Conservation (phyloP, 2,888 invertebrate species). For the Ceraclea dissimilis region DNA sequence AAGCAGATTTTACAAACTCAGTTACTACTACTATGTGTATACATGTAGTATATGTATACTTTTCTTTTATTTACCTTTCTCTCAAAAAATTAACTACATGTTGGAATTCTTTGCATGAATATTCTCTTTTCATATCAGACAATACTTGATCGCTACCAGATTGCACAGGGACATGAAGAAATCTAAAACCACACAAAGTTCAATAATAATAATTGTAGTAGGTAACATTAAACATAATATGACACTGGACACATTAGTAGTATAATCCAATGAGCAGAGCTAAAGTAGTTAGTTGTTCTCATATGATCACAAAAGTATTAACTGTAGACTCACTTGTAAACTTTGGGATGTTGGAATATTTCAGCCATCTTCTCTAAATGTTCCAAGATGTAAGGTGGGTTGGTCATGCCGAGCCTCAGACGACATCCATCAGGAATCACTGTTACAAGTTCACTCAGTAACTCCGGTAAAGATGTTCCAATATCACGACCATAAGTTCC, state of each 20-base stretch:
- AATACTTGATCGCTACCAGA: constrained; percentile 94
- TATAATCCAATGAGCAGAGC: too few relatives aligned
- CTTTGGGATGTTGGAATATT: constrained; percentile 79
- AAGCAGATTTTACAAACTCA: not conserved
- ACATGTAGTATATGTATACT: too few relatives aligned
- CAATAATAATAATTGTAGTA: too few relatives aligned
- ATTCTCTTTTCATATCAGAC: constrained; percentile 94
- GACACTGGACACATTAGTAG: too few relatives aligned
- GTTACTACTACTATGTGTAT: too few relatives aligned
- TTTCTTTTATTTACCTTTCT: constrained; percentile 47
- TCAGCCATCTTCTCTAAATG: constrained; percentile 84
- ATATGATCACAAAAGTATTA: too few relatives aligned
- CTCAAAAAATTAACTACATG: constrained; percentile 78
- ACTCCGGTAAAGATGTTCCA: constrained; percentile 75
- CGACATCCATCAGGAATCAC: constrained; percentile 68
- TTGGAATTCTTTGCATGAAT: constrained; percentile 82
- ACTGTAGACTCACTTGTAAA: constrained; percentile 64
- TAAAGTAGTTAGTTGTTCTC: too few relatives aligned
- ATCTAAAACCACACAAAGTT: too few relatives aligned
- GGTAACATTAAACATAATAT: too few relatives aligned
- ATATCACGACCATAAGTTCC: constrained; percentile 93
- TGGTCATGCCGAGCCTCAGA: constrained; percentile 93
- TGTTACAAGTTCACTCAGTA: constrained; percentile 78
- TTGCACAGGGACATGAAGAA: constrained; percentile 96
- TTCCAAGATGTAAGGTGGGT: constrained; percentile 96